These are phyloP conservation scores for Chrysomallon squamiferum DNA, from an alignment of 1,140 invertebrate genomes.

Conservation along the genomic window DNA sequence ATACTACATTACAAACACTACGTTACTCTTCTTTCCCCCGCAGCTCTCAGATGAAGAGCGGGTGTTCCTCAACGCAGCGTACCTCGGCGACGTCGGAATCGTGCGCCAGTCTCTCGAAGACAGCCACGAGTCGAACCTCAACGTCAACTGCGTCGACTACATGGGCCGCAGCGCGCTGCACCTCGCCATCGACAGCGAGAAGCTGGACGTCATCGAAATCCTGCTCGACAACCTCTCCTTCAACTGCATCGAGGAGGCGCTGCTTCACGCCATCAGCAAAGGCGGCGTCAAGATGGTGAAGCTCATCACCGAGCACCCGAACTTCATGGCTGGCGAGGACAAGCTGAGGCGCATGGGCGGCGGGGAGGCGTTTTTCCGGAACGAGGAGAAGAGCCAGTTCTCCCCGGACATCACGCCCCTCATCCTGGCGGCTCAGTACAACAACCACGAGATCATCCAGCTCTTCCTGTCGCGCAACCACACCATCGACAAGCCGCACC, in stretches of 20 bases:
- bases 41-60: constrained; percentile 63
- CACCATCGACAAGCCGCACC: constrained; percentile 67
- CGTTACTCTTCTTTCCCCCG: too few species aligned
- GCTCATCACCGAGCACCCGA: constrained; percentile 60
- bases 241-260: constrained; percentile 60
- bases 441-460: constrained; percentile 64
- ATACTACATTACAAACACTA: too few species aligned
- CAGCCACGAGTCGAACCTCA: constrained; percentile 41
- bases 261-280: constrained; percentile 63
- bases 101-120: constrained; percentile 57
- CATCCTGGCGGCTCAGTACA: constrained; percentile 62
- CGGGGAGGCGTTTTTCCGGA: constrained; percentile 55
- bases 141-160: constrained; percentile 59
- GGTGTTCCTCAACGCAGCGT: constrained; percentile 62
- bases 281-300: constrained; percentile 61
- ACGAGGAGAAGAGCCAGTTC: constrained; percentile 58
- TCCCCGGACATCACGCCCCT: constrained; percentile 61
- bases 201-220: constrained; percentile 58
- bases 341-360: constrained; percentile 52
- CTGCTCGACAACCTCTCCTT: constrained; percentile 55
- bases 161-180: constrained; percentile 60
- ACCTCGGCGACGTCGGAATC: constrained; percentile 59
- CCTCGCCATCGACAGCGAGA: constrained; percentile 61
- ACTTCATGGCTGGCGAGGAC: constrained; percentile 60
- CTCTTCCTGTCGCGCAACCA: constrained; percentile 62